Base-by-base conservation (phyloP, 30 jellyfish, hydroid and myxozoan species). In the Pseudorhiza aurosa region DNA sequence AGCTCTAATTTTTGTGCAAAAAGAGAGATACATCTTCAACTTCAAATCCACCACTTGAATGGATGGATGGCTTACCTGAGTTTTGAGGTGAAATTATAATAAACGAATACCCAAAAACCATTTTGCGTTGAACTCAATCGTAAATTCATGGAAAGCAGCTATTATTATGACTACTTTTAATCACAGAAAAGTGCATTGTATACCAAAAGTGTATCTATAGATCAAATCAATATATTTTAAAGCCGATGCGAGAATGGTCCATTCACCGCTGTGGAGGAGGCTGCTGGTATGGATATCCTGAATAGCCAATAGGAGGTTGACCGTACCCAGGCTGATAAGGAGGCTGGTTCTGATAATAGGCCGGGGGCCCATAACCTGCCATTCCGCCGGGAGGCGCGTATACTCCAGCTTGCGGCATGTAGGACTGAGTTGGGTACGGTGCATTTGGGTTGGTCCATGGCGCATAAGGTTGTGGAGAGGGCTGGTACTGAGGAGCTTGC, bases 341-440 rank as follows among this genome's bases (percentile, higher is more conserved):
- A 50, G 72, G 83, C 65, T 47, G 85, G 30, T 59, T 42, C 43
- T 85, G 94, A 17, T 71, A 62, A 44, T 73, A 37, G 45, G 56
- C 30, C 14, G 83, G 75, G 1, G 84, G 74, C 15, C 75, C 79
- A 40, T 90, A 83, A 4, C 96, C 90, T 29, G 95, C 87, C 94
- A 91, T 85, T 12, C 95, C 96, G 11, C 96, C 98, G 36, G 98
- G 96, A 4, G 98, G 98, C 8, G 96, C 98, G 51, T 91, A 91
- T 51, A 85, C 58, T 8, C 98, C 98, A 7, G 98, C 83, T 37
- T 91, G 98, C 4, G 98, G 98, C 98, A 91, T 91, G 71, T 40
- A 83, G 31, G 95, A 80, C 59, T 75, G 90, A n/a, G 94, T 39
- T 17, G 98, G 98, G 81, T 91, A 91, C 6, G 96, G 95, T 1